These are phyloP conservation scores for Hypomecis atomaria DNA, from an alignment of 2,888 invertebrate genomes.

Conservation along the genomic window DNA sequence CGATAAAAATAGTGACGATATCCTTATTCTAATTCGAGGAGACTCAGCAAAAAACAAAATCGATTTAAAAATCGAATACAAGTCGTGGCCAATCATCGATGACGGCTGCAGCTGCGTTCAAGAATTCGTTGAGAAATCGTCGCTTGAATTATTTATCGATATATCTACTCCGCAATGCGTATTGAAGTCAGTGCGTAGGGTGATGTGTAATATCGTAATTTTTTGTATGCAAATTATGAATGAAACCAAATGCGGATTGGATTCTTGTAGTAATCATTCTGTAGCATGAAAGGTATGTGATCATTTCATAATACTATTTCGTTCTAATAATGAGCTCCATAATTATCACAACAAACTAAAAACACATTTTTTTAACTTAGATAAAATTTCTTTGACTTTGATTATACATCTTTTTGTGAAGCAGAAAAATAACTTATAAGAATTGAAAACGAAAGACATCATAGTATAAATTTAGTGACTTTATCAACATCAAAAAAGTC, in stretches of 20 bases:
- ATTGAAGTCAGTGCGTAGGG: neutral
- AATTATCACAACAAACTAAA: too few species aligned
- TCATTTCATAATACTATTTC: too few species aligned
- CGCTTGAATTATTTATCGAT: constrained; percentile 77
- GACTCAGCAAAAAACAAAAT: constrained; percentile 22
- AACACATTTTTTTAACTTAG: too few species aligned
- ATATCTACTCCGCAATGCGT: neutral
- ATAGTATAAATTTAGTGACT: too few species aligned
- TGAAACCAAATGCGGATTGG: neutral
- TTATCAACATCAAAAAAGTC: too few species aligned
- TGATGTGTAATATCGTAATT: constrained; percentile 4
- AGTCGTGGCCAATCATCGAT: constrained; percentile 67
- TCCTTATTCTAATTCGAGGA: constrained; percentile 11
- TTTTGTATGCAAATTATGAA: neutral
- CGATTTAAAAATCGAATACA: constrained; percentile 69
- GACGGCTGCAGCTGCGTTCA: constrained; percentile 78
- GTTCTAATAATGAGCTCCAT: too few species aligned
- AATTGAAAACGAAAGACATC: too few species aligned
- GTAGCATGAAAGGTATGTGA: too few species aligned
- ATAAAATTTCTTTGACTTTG: too few species aligned
- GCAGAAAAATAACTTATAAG: too few species aligned
- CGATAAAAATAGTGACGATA: constrained; percentile 10
- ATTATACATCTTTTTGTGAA: too few species aligned
- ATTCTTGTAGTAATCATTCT: too few species aligned
- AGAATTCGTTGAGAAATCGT: constrained; percentile 82